Percentiles rank a stretch among this genome's conserved stretches.
Evolutionary conservation across 2,888 invertebrate species (phyloP).

Genomic region (Andrena flavipes): DNA sequence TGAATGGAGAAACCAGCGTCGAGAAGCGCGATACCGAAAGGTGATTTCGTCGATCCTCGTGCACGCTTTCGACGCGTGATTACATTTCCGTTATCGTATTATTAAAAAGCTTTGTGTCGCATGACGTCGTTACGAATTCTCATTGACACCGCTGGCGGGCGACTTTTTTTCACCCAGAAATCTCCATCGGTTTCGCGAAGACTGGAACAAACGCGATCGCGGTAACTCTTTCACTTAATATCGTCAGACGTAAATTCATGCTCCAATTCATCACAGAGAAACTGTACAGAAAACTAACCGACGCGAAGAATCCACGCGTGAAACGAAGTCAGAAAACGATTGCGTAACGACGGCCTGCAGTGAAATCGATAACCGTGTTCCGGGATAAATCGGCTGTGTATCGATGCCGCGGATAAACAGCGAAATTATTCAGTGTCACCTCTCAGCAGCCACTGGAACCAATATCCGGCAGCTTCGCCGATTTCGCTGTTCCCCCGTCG

Average conservation of each 20-base stretch:
- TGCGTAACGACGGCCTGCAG: slow-evolving; percentile 33
- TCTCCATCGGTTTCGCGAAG: too few relatives aligned
- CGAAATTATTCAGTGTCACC: slow-evolving; percentile 58
- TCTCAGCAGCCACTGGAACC: slow-evolving; percentile 25
- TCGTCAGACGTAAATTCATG: too few relatives aligned
- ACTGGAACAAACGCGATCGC: too few relatives aligned
- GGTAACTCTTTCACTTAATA: too few relatives aligned
- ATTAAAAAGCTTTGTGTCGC: slow-evolving; percentile 46
- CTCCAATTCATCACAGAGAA: not conserved
- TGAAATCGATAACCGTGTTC: slow-evolving; percentile 47
- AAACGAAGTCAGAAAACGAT: slow-evolving; percentile 45
- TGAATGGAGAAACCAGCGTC: slow-evolving; percentile 54
- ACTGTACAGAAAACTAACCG: too few relatives aligned
- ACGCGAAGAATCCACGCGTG: slow-evolving; percentile 21
- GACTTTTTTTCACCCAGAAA: not conserved
- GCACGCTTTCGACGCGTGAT: slow-evolving; percentile 48
- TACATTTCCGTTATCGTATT: slow-evolving; percentile 43
- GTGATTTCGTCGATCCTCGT: slow-evolving; percentile 25
- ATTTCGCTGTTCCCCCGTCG: slow-evolving; percentile 11
- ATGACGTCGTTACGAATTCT: not conserved
- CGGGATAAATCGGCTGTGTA: slow-evolving; percentile 50
- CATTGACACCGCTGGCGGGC: not conserved
- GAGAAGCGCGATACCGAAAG: slow-evolving; percentile 46
- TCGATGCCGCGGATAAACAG: slow-evolving; percentile 51
- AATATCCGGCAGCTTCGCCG: slow-evolving; percentile 48